Evolutionary conservation across 2,888 invertebrate genomes (phyloP).

Genomic region (Cryptocephalus moraei): DNA sequence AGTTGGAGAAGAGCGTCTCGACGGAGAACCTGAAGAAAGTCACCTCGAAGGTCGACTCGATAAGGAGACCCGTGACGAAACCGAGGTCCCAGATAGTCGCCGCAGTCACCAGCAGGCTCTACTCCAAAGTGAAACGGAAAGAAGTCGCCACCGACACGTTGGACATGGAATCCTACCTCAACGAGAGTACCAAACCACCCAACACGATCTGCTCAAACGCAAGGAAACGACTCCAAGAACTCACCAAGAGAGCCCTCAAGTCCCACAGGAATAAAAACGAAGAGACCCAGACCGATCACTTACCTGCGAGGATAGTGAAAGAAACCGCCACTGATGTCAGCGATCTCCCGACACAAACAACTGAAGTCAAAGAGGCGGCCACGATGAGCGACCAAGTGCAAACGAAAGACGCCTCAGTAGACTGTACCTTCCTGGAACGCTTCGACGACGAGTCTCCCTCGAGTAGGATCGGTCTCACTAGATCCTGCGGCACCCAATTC

Average conservation of each 20-base stretch:
- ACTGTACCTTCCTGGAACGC: conserved; percentile 33
- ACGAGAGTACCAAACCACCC: conserved; percentile 31
- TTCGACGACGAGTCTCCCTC: conserved; percentile 26
- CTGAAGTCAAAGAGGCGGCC: conserved; percentile 32
- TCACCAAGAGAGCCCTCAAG: conserved; percentile 48
- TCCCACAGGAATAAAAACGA: conserved; percentile 43
- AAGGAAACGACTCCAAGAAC: conserved; percentile 45
- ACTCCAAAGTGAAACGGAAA: conserved; percentile 50
- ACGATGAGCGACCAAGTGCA: conserved; percentile 36
- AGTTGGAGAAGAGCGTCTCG: conserved; percentile 18
- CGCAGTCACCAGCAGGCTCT: conserved; percentile 58
- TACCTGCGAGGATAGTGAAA: conserved; percentile 43
- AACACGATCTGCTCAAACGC: conserved; percentile 49
- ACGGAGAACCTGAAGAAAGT: conserved; percentile 21
- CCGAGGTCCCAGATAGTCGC: conserved; percentile 57
- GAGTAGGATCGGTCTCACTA: conserved; percentile 28
- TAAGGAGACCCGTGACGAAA: conserved; percentile 33
- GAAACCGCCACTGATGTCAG: conserved; percentile 47
- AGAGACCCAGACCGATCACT: conserved; percentile 47
- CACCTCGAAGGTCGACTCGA: conserved; percentile 26
- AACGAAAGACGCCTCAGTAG: conserved; percentile 40
- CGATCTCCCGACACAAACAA: conserved; percentile 41
- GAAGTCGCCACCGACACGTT: conserved; percentile 33
- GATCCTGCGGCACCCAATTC: conserved; percentile 36
- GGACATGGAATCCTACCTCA: conserved; percentile 14